Percentiles rank a stretch among this genome's conserved stretches.
These are phyloP conservation scores for Agrotis segetum DNA, from an alignment of 2,888 invertebrate genomes.

Conservation along the genomic window DNA sequence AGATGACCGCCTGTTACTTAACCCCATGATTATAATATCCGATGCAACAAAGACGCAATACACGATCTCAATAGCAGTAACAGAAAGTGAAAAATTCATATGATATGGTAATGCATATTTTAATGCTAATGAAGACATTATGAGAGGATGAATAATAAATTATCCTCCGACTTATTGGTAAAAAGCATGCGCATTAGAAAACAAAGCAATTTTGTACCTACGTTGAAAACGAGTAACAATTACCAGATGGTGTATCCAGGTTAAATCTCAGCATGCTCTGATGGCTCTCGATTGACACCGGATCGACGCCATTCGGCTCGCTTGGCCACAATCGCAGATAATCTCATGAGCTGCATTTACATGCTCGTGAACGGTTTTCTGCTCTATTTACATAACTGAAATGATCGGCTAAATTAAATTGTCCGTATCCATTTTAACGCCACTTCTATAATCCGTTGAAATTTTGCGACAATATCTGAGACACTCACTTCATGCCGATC, in stretches of 20 bases:
- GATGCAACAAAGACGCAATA: neutral
- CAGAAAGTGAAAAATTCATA: slow-evolving; percentile 34
- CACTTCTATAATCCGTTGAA: slow-evolving; percentile 67
- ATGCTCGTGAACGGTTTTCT: slow-evolving; percentile 81
- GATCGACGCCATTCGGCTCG: slow-evolving; percentile 71
- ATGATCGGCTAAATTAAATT: slow-evolving; percentile 85
- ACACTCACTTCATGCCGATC: slow-evolving; percentile 73
- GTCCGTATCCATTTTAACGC: slow-evolving; percentile 80
- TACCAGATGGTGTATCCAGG: slow-evolving; percentile 76
- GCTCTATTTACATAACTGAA: slow-evolving; percentile 86
- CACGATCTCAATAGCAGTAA: slow-evolving; percentile 4
- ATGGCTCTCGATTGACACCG: slow-evolving; percentile 72
- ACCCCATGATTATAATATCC: slow-evolving; percentile 7
- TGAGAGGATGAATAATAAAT: slow-evolving; percentile 39
- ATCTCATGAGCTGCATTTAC: slow-evolving; percentile 81
- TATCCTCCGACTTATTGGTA: slow-evolving; percentile 47
- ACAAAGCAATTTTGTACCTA: slow-evolving; percentile 70
- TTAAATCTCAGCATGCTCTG: slow-evolving; percentile 80
- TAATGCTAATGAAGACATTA: slow-evolving; percentile 50
- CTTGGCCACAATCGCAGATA: slow-evolving; percentile 82
- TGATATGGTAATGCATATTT: slow-evolving; percentile 47
- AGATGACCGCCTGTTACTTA: neutral
- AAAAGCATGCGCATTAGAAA: slow-evolving; percentile 64
- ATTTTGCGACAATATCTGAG: slow-evolving; percentile 71
- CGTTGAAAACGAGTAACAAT: slow-evolving; percentile 77